Base-by-base conservation (phyloP, 1,140 invertebrate species). In the Drosophila suzukii region DNA sequence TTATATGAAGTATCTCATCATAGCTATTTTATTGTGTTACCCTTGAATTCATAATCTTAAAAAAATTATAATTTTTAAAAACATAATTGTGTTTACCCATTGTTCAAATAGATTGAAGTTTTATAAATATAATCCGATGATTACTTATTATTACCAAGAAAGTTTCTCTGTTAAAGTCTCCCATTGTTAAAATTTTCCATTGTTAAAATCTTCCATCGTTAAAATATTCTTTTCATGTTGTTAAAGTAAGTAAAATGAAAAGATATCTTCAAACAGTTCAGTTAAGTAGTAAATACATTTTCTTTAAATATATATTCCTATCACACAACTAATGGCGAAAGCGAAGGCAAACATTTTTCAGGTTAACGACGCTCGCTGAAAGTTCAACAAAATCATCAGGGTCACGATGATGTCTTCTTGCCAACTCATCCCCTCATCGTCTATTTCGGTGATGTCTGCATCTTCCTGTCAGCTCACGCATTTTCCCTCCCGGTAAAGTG, bases 371-470 rank as follows among this genome's bases (percentile, higher is more conserved):
- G 47, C 15, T 50, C 56, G 11, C 5, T 6, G n/a, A 51, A 36
- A 65, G 65, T 66, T 68, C 46, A 68, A 68, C 47, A 65, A 44
- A 51, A 53, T 65, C 47, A 68, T 68, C 60, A 44, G 36, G 38
- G 59, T 49, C 38, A 44, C n/a, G 65, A 27, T 44, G 46, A 66
- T 49, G 62, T 49, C 56, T 49, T 66, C 15, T 30, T 62, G 56
- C 44, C 44, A 66, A 20, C 57, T 66, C 63, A 66, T 66, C 44
- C 44, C 27, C 30, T 12, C 10, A 34, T 36, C 65, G 4, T 4
- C 43, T 30, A 46, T 38, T 68, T 53, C 10, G 65, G 30, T 36
- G 44, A 71, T 71, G 51, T 43, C 63, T 71, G 65, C 54, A 50
- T 57, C 20, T 50, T 47, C 15, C 30, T 15, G n/a, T 39, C 36